A percentile compares a stretch with the other conserved stretches of the same genome.
Conservation (phyloP, 2,113 vertebrate genomes). For the Lasiurus cinereus region DNA sequence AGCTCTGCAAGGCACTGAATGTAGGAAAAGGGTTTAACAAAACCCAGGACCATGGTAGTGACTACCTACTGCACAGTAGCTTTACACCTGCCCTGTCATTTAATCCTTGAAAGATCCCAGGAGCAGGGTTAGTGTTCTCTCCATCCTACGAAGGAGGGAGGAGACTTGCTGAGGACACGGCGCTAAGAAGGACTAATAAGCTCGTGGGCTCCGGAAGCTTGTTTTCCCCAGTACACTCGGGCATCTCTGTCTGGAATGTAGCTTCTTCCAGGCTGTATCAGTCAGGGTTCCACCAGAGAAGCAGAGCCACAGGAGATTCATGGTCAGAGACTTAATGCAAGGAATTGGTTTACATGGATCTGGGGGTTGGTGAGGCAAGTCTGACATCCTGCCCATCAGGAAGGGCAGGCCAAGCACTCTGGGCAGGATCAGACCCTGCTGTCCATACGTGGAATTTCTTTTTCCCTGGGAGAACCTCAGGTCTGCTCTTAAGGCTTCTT, state of each 20-base stretch:
- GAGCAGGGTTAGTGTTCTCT: not conserved
- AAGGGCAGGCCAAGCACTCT: not conserved
- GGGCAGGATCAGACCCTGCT: not conserved
- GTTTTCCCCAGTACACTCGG: not conserved
- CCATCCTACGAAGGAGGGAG: not conserved
- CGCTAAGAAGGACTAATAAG: not conserved
- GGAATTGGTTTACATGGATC: rapidly evolving
- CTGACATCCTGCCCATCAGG: rapidly evolving
- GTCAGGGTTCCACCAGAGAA: not conserved
- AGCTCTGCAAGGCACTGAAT: not conserved
- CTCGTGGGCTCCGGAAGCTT: not conserved
- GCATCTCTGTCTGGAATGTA: not conserved
- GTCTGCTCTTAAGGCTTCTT: not conserved
- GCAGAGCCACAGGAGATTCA: not conserved
- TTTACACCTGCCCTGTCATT: not conserved
- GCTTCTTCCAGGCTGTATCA: not conserved
- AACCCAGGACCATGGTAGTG: not conserved
- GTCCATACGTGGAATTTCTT: not conserved
- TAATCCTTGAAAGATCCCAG: not conserved
- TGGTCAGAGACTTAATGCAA: not conserved
- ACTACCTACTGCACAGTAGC: not conserved
- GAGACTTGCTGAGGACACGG: not conserved
- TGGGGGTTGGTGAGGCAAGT: too few species aligned
- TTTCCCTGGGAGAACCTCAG: not conserved
- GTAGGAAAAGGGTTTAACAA: not conserved